These are phyloP conservation scores for Chionis minor DNA, from an alignment of 2,113 vertebrate species.

Conservation along the genomic window DNA sequence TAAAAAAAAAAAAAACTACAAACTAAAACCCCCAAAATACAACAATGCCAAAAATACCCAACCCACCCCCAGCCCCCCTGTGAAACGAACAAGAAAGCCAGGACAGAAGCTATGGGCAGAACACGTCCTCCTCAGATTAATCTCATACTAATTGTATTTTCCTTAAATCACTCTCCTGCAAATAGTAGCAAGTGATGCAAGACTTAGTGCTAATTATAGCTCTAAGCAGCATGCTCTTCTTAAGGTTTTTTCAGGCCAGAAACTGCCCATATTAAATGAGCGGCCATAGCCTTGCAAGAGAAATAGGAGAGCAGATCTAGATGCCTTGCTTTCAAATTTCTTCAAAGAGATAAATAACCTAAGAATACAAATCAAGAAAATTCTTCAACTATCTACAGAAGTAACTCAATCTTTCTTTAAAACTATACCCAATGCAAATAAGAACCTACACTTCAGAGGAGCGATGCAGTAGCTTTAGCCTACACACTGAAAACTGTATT, in stretches of 20 bases:
- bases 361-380: neutral
- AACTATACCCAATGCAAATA: neutral
- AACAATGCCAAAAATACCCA: neutral
- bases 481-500: neutral
- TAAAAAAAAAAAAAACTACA: neutral
- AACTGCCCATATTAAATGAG: neutral
- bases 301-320: neutral
- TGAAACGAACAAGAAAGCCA: neutral
- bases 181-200: slow-evolving; percentile 18
- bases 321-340: neutral
- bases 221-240: neutral
- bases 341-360: neutral
- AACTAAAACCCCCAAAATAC: neutral
- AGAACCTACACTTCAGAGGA: neutral
- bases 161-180: slow-evolving; percentile 22
- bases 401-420: neutral
- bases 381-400: neutral
- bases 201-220: slow-evolving; percentile 2
- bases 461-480: neutral
- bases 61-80: neutral
- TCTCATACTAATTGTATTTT: slow-evolving; percentile 26
- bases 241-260: neutral
- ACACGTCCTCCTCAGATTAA: neutral
- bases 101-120: neutral
- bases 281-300: neutral